phyloP scores from a whole-genome alignment of 2,888 invertebrate genomes.

The Entomobrya multifasciata region DNA sequence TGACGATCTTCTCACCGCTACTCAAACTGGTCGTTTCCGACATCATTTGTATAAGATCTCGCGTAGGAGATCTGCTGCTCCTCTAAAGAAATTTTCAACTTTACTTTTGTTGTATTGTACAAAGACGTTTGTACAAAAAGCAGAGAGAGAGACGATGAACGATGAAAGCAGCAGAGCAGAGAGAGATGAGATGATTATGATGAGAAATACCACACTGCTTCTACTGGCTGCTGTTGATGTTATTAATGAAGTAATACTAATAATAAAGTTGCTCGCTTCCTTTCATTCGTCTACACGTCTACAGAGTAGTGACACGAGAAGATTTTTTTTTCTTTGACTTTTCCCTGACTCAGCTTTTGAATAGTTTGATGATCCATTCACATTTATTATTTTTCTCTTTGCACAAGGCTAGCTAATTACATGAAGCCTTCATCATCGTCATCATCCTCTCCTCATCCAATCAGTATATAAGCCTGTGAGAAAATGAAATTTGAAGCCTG shows the following conservation, averaged over 20 bases:
- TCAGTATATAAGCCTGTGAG: no score
- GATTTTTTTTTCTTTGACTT: conserved; percentile 6
- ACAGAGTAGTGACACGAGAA: conserved; percentile 1
- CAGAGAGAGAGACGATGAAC: not conserved
- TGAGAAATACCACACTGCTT: no score
- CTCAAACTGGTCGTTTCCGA: conserved; percentile 80
- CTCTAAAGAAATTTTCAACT: conserved; percentile 41
- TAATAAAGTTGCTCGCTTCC: conserved; percentile 24
- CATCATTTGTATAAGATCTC: conserved; percentile 75
- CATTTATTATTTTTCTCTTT: no score
- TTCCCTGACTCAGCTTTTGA: no score
- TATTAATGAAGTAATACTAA: conserved; percentile 45
- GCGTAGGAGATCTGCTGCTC: not conserved
- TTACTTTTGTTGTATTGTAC: conserved; percentile 5
- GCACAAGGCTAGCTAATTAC: conserved; percentile 56
- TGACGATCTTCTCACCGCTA: conserved; percentile 80
- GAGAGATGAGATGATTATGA: not conserved
- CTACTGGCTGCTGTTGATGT: conserved; percentile 19
- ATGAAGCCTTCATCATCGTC: conserved; percentile 41
- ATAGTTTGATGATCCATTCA: not conserved
- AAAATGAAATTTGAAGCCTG: no score
- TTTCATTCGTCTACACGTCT: conserved; percentile 8
- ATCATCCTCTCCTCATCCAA: no score
- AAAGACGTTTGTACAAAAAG: no score
- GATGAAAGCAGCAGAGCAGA: conserved; percentile 1